Base-by-base conservation (phyloP, 1,140 invertebrate genomes). In the Lethrus apterus region DNA sequence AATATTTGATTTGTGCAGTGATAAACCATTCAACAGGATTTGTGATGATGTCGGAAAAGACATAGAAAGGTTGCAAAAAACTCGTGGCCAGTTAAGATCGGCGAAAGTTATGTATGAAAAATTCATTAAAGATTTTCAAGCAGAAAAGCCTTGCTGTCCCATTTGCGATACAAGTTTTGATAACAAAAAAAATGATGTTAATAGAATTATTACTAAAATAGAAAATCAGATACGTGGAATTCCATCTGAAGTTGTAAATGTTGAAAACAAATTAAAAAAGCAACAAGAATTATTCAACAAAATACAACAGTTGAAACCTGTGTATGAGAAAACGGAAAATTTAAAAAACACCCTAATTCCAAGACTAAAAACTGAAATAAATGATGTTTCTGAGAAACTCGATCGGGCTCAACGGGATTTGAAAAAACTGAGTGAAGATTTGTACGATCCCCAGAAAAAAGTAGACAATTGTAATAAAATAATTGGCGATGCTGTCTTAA, bases 161-260 rank as follows among this genome's bases (percentile, higher is more conserved):
- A 23, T 67, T 11, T 67, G 65, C 44, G 32, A 56, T 13, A 64
- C 62, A 1, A 42, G 63, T 51, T 62, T 66, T 38, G 42, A 46
- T 4, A 34, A 55, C 0, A 62, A 62, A 36, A 21, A 48, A 45
- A 9, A 30, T 7, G 35, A 33, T 1, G 32, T 58, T 3, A 41
- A 31, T 10, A 42, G 53, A 17, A 59, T 65, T 23, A 55, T 58
- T n/a, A 55, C 58, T 0, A 68, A 71, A 46, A 52, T 77, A 9
- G 70, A 69, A 21, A 67, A 63, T 18, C 71, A 73, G 66, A 69
- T 75, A 3, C 58, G 69, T 51, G 68, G 68, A 49, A 64, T 75
- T 4, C 75, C 75, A 21, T 44, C 47, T 15, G 49, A 57, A 33
- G 44, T 73, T 29, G 52, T 54, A 0, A 48, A 60, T 31, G 60